These are phyloP conservation scores for Erythrolamprus reginae DNA, from an alignment of 2,113 vertebrate species.

Conservation along the genomic window DNA sequence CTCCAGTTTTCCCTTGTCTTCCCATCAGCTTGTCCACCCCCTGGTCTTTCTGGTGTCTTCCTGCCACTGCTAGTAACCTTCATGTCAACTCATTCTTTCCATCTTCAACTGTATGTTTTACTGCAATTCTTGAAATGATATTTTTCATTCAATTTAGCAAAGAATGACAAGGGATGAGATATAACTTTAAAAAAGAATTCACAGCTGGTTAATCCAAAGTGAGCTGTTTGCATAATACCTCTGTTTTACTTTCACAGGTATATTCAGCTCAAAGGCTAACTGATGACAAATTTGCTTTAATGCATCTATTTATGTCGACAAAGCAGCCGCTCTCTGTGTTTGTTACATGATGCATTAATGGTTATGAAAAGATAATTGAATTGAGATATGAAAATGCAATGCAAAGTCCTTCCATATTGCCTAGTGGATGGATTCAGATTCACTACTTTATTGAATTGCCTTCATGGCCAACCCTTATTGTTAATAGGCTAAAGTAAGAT, in stretches of 20 bases:
- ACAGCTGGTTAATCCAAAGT: not conserved
- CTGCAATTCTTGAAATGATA: not conserved
- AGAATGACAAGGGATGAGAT: not conserved
- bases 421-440: not conserved
- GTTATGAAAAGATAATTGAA: not conserved
- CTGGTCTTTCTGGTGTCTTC: not conserved
- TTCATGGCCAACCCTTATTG: not conserved
- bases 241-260: not conserved
- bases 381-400: not conserved
- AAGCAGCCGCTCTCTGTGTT: not conserved
- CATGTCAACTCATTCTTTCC: not conserved
- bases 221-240: not conserved
- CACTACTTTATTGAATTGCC: not conserved
- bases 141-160: not conserved
- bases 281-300: not conserved
- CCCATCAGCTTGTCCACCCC: not conserved
- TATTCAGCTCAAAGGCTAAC: not conserved
- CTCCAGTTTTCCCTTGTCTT: not conserved
- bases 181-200: not conserved
- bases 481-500: not conserved
- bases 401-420: not conserved
- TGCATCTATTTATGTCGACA: not conserved
- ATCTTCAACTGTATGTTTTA: not conserved
- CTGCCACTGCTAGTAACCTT: not conserved
- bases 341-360: not conserved